These are phyloP conservation scores for Sepiola atlantica DNA, from an alignment of 2,888 invertebrate species.

Conservation along the genomic window DNA sequence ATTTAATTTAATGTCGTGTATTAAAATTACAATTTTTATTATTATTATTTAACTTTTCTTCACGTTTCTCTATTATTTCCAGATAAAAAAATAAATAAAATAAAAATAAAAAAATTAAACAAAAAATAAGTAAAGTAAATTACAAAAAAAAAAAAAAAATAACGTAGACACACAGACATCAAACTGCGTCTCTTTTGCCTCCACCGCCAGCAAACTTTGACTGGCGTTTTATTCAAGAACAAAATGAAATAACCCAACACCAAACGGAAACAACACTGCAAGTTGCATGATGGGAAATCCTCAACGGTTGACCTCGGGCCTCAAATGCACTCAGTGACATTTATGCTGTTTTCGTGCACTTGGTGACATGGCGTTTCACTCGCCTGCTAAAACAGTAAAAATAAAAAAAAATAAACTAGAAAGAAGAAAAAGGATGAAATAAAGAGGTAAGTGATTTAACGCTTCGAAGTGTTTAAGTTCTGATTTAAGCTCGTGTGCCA, in stretches of 20 bases:
- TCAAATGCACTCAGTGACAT: neutral
- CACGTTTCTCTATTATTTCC: neutral
- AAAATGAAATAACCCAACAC: neutral
- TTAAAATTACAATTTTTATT: neutral
- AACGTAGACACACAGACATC: neutral
- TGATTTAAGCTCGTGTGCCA: too few species aligned
- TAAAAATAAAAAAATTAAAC: too few species aligned
- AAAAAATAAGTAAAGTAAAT: too few species aligned
- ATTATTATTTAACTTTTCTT: neutral
- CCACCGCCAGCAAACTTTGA: neutral
- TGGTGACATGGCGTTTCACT: neutral
- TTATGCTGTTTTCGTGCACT: neutral
- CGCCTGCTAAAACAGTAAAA: neutral
- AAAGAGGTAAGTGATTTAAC: neutral
- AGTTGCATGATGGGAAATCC: constrained; percentile 11
- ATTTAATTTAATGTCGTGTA: neutral
- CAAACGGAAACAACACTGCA: neutral
- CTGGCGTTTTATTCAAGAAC: neutral
- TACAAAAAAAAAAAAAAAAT: too few species aligned
- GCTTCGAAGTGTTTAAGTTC: neutral
- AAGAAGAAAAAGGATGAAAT: neutral
- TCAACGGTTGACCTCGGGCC: neutral
- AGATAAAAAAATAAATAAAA: neutral
- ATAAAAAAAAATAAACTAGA: too few species aligned
- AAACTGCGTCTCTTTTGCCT: neutral